Percentiles rank a stretch among this genome's conserved stretches.
These are phyloP conservation scores for Oxycera nigricornis DNA, from an alignment of 2,888 invertebrate species.

Conservation along the genomic window DNA sequence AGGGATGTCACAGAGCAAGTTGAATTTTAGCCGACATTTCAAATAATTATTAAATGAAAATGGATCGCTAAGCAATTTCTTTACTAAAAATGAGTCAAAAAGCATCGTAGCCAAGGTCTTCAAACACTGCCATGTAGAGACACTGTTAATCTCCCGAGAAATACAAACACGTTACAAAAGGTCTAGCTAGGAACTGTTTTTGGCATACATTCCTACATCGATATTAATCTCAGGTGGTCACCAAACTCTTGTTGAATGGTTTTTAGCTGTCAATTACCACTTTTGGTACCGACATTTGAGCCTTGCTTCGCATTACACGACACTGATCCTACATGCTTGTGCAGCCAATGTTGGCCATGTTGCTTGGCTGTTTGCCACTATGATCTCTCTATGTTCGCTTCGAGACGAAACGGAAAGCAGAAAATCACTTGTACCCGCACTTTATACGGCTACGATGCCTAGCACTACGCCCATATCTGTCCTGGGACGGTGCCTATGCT, in stretches of 20 bases:
- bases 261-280: constrained; percentile 46
- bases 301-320: constrained; percentile 24
- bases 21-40: too few species aligned
- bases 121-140: too few species aligned
- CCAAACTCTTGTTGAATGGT: constrained; percentile 39
- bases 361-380: constrained; percentile 23
- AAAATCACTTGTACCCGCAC: neutral
- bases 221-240: constrained; percentile 40
- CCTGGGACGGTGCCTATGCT: neutral
- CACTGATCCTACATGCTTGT: constrained; percentile 22
- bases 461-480: neutral
- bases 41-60: too few species aligned
- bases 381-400: constrained; percentile 31
- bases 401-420: neutral
- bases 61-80: too few species aligned
- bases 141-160: too few species aligned
- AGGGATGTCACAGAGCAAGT: too few species aligned
- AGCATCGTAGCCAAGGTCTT: too few species aligned
- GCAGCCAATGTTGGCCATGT: too few species aligned
- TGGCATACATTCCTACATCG: neutral
- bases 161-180: too few species aligned
- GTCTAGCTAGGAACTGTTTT: constrained; percentile 11
- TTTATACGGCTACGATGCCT: neutral
- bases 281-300: constrained; percentile 46
- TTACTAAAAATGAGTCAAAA: too few species aligned